Evolutionary conservation across 2,113 vertebrate genomes (phyloP).

Genomic region (Brachirus orientalis): DNA sequence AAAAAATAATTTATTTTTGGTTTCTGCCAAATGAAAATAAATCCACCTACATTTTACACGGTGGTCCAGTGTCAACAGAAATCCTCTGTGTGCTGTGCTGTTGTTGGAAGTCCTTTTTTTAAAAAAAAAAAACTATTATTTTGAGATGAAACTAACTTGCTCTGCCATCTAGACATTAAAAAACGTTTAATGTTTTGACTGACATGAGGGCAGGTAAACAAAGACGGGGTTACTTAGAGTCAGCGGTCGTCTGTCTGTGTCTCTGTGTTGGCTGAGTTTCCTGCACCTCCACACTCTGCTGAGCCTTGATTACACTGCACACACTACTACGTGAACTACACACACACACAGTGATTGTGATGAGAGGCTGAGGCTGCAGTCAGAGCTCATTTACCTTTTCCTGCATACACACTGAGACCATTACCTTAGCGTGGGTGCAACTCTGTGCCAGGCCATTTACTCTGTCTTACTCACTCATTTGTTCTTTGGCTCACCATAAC

Average conservation of each 20-base stretch:
- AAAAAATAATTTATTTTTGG: too few species aligned
- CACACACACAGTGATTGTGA: constrained; percentile 19
- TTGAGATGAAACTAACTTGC: background rate
- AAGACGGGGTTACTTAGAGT: constrained; percentile 21
- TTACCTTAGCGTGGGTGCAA: constrained; percentile 15
- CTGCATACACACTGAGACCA: constrained; percentile 33
- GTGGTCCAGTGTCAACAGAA: constrained; percentile 1
- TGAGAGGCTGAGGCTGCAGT: constrained; percentile 38
- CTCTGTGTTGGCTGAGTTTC: background rate
- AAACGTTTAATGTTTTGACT: constrained; percentile 17
- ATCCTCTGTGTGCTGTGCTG: background rate
- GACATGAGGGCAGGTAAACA: constrained; percentile 26
- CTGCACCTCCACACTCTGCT: background rate
- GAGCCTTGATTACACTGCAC: constrained; percentile 46
- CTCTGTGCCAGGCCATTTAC: background rate
- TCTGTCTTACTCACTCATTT: background rate
- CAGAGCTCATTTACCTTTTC: constrained; percentile 30
- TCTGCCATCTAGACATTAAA: constrained; percentile 1
- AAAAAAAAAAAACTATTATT: constrained; percentile 1
- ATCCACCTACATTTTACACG: too few species aligned
- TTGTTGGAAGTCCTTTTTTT: constrained; percentile 20
- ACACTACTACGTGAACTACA: too few species aligned
- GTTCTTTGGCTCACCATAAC: background rate
- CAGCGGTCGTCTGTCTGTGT: constrained; percentile 2
- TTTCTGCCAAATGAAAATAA: too few species aligned